phyloP scores from a whole-genome alignment of 2,888 invertebrate species.

The Plebejus anna region DNA sequence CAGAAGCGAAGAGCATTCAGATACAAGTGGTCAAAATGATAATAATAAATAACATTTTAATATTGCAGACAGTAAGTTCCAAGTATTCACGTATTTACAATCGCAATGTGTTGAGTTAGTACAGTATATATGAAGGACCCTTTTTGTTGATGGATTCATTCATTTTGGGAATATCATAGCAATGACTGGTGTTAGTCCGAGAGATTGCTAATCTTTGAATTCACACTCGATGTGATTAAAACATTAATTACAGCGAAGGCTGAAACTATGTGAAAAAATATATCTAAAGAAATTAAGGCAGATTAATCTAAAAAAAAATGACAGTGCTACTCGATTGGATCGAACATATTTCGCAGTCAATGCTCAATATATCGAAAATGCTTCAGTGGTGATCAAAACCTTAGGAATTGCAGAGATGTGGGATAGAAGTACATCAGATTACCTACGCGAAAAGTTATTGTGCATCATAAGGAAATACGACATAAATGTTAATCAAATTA shows the following conservation, averaged over 20 bases:
- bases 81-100: not conserved
- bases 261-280: not conserved
- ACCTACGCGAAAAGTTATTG: conserved; percentile 3
- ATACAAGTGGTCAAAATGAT: not conserved
- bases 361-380: conserved; percentile 13
- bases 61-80: not conserved
- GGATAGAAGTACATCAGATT: conserved; percentile 14
- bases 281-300: conserved; percentile 1
- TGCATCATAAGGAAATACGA: not conserved
- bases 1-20: not conserved
- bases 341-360: conserved; percentile 14
- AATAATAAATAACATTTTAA: not conserved
- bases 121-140: not conserved
- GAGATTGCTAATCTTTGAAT: not conserved
- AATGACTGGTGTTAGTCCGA: not conserved
- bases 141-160: conserved; percentile 2
- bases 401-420: conserved; percentile 2
- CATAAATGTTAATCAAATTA: conserved; percentile 12
- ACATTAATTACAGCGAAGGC: not conserved
- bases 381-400: not conserved
- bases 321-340: not conserved
- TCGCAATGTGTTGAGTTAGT: conserved; percentile 1
- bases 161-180: not conserved
- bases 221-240: not conserved
- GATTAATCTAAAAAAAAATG: conserved; percentile 4